phyloP scores from a whole-genome alignment of 2,888 invertebrate species.

The Sarcophaga subvicina region DNA sequence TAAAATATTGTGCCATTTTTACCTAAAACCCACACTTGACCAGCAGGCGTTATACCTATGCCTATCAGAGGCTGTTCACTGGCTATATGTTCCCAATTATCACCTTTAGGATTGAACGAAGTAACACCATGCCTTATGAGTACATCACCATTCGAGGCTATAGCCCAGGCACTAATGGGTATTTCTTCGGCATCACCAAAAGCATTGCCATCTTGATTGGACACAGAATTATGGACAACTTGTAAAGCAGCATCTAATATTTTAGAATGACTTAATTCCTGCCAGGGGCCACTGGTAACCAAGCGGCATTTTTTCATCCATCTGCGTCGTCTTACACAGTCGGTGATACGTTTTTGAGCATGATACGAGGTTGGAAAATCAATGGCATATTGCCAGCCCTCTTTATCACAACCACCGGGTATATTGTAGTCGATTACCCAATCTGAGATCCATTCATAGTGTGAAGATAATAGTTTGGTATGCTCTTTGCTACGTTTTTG shows the following conservation, averaged over 20 bases:
- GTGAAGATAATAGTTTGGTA: constrained; percentile 91
- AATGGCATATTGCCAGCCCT: constrained; percentile 97
- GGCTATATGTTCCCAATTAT: constrained; percentile 82
- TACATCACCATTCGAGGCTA: constrained; percentile 93
- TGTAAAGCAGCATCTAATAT: constrained; percentile 90
- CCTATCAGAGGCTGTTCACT: constrained; percentile 91
- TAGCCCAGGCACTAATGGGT: constrained; percentile 89
- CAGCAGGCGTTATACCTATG: constrained; percentile 86
- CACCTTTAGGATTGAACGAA: constrained; percentile 87
- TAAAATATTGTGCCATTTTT: constrained; percentile 92
- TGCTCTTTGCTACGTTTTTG: constrained; percentile 93
- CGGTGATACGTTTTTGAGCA: constrained; percentile 92
- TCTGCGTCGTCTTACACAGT: constrained; percentile 92
- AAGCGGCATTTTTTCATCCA: constrained; percentile 93
- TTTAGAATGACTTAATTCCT: constrained; percentile 92
- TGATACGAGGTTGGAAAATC: constrained; percentile 95
- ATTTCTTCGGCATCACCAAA: constrained; percentile 78
- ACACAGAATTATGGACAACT: constrained; percentile 83
- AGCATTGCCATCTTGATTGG: constrained; percentile 72
- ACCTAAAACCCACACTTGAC: constrained; percentile 92
- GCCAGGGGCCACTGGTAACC: constrained; percentile 93
- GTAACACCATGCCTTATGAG: constrained; percentile 91
- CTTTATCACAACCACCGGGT: constrained; percentile 93
- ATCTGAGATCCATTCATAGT: constrained; percentile 95
- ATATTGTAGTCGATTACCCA: constrained; percentile 96